Evolutionary conservation across 2,113 vertebrate species (phyloP).

Genomic region (Pseudonaja textilis): DNA sequence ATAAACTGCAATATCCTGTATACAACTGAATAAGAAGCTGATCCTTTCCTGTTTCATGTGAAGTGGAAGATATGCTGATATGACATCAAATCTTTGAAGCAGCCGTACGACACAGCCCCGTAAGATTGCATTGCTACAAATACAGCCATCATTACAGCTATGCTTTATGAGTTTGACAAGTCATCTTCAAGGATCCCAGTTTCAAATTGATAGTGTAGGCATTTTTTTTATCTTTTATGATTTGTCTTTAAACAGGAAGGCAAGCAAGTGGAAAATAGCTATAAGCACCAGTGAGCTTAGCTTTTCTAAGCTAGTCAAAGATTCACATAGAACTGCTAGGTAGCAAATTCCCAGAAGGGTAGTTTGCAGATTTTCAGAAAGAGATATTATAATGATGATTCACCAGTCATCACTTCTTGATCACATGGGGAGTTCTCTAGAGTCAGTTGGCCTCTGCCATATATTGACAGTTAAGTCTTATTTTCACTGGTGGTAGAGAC

Average conservation of each 20-base stretch:
- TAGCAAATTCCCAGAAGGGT: not conserved
- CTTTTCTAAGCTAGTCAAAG: not conserved
- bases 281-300: not conserved
- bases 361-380: not conserved
- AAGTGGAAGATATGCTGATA: not conserved
- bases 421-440: not conserved
- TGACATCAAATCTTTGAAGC: not conserved
- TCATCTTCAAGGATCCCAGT: not conserved
- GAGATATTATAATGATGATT: not conserved
- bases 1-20: not conserved
- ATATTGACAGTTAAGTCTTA: not conserved
- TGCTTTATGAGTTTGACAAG: not conserved
- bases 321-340: not conserved
- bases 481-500: not conserved
- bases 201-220: not conserved
- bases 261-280: not conserved
- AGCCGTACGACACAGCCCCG: not conserved
- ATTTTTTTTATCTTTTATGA: conserved; percentile 1
- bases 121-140: not conserved
- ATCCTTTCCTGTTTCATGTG: not conserved
- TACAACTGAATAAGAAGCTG: not conserved
- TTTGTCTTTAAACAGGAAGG: conserved; percentile 17
- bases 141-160: conserved; percentile 6
- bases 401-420: not conserved
- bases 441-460: not conserved